Conservation (phyloP, 2,113 vertebrate species). For the Seriola rivoliana region DNA sequence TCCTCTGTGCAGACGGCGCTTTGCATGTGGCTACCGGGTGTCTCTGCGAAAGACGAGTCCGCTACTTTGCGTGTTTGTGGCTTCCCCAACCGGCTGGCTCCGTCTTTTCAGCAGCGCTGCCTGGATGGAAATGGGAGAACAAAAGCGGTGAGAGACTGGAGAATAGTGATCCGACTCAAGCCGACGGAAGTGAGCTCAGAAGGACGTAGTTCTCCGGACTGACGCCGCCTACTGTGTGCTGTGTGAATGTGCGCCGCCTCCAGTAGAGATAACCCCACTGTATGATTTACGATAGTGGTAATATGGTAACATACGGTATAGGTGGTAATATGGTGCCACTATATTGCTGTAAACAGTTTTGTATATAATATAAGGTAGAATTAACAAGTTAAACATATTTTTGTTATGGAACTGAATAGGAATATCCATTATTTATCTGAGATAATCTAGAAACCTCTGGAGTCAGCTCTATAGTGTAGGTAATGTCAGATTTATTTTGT, state of each 20-base stretch:
- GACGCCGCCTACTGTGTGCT: slow-evolving; percentile 70
- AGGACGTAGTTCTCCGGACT: slow-evolving; percentile 53
- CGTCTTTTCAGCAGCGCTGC: slow-evolving; percentile 28
- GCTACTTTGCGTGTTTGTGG: slow-evolving; percentile 27
- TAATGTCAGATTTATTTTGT: background rate
- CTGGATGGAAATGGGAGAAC: slow-evolving; percentile 79
- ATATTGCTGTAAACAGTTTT: background rate
- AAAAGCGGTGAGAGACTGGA: slow-evolving; percentile 65
- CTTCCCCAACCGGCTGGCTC: background rate
- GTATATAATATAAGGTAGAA: too few relatives aligned
- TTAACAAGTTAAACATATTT: background rate
- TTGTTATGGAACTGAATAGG: background rate
- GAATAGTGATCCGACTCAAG: slow-evolving; percentile 35
- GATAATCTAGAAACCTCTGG: background rate
- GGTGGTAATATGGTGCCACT: background rate
- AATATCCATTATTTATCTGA: background rate
- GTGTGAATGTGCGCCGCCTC: slow-evolving; percentile 33
- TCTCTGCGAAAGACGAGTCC: slow-evolving; percentile 39
- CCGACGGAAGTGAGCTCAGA: slow-evolving; percentile 81
- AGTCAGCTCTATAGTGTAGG: background rate
- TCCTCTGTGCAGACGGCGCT: slow-evolving; percentile 56
- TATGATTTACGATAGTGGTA: slow-evolving; percentile 2
- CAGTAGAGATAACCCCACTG: slow-evolving; percentile 8
- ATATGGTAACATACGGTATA: background rate
- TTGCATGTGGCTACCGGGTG: slow-evolving; percentile 61